Evolutionary conservation across 2,113 vertebrate species (phyloP).

Genomic region (Speoplatyrhinus poulsoni): DNA sequence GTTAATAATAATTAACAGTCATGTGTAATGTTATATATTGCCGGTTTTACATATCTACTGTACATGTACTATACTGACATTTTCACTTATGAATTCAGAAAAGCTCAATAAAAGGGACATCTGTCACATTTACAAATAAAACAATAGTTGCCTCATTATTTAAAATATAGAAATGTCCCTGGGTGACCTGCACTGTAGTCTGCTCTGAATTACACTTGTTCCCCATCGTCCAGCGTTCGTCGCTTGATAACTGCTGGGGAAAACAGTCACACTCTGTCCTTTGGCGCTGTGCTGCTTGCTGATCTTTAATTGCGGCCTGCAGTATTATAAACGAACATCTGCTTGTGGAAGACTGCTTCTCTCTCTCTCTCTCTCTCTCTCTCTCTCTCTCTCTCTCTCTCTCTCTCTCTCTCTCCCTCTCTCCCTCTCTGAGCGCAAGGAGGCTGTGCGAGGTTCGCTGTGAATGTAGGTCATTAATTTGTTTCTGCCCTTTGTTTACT

Average conservation of each 20-base stretch:
- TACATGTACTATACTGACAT: neutral
- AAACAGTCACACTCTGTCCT: conserved; percentile 36
- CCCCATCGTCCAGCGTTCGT: conserved; percentile 8
- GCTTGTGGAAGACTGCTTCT: conserved; percentile 84
- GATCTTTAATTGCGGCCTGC: conserved; percentile 69
- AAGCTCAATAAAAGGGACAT: neutral
- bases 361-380: conserved; percentile 43
- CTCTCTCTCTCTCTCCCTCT: conserved; percentile 12
- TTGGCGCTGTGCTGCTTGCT: conserved; percentile 39
- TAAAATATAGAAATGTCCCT: too few relatives aligned
- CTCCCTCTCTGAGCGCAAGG: conserved; percentile 23
- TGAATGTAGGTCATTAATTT: conserved; percentile 99
- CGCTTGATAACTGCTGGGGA: conserved; percentile 29
- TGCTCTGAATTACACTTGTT: neutral
- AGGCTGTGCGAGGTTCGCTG: conserved; percentile 80
- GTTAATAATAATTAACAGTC: neutral
- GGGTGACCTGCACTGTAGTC: neutral
- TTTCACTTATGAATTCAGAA: neutral
- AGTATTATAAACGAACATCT: conserved; percentile 80
- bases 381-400: conserved; percentile 29
- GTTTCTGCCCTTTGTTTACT: conserved; percentile 99
- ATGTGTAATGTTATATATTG: neutral
- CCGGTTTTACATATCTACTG: neutral
- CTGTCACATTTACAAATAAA: too few relatives aligned
- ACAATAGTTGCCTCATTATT: too few relatives aligned